Base-by-base conservation (phyloP, 2,888 invertebrate genomes). In the Morpho achilles region DNA sequence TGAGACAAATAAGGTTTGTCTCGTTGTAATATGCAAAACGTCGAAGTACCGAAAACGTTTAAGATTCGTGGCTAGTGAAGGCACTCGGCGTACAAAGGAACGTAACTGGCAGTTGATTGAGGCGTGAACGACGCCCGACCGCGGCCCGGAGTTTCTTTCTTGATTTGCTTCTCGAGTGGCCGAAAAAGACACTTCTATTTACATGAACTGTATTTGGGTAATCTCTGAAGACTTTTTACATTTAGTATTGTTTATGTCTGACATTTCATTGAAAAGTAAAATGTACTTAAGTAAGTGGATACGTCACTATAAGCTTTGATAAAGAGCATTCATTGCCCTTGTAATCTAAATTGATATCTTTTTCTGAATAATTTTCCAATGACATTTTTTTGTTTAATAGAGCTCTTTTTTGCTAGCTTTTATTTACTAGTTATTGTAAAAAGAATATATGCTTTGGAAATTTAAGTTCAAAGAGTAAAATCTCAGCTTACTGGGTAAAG, bases 51-150 rank as follows among this genome's bases (percentile, higher is more conserved):
- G 48, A 47, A 52, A 57, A 44, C 52, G 54, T 55, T 59, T 59
- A 61, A 74, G 75, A 75, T 74, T 71, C 70, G 65, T 72, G 71
- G 71, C 74, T 69, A 75, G 73, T 68, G 77, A 72, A 75, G 77
- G 79, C 78, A 74, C 81, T 84, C 74, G 74, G 69, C 68, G 77
- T 75, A 85, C 84, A 84, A 87, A 86, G 84, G 79, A 76, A 74
- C 79, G 80, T 80, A 82, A 83, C 82, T 75, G 82, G 80, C 80
- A 75, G 89, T 89, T 90, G 90, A 90, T 89, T 90, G 90, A 86
- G 80, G 83, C 89, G 83, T 88, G 85, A 87, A 86, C 80, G 83
- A 75, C 83, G 81, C 80, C 82, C 83, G 85, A 82, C 86, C 87
- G 81, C 77, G 69, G 69, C 62, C 67, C 75, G 74, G 79, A 84